phyloP scores from a whole-genome alignment of 2,888 invertebrate genomes.

The Thecophora atra region DNA sequence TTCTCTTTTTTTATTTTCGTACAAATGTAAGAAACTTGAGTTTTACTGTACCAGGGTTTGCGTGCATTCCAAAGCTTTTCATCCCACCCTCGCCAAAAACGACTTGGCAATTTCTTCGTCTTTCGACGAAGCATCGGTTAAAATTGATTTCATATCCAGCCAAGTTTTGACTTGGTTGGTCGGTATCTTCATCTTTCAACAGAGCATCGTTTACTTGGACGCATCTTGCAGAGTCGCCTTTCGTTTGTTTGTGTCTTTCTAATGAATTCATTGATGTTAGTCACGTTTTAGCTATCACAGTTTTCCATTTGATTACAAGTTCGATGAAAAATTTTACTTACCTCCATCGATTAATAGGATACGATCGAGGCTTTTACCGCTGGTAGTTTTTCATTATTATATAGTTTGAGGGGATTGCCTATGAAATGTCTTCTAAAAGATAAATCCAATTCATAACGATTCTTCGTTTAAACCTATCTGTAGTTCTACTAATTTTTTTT shows the following conservation, averaged over 20 bases:
- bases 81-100: background rate
- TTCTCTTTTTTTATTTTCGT: background rate
- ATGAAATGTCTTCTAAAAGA: too few relatives aligned
- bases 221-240: conserved; percentile 1
- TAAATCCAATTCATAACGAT: too few relatives aligned
- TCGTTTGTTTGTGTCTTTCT: conserved; percentile 17
- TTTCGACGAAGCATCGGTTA: background rate
- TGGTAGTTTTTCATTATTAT: background rate
- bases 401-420: too few relatives aligned
- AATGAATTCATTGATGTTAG: conserved; percentile 42
- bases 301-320: conserved; percentile 36
- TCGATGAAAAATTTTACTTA: conserved; percentile 14
- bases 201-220: background rate
- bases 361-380: background rate
- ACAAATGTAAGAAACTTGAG: background rate
- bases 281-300: conserved; percentile 48
- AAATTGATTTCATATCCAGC: background rate
- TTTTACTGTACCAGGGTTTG: conserved; percentile 6
- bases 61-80: conserved; percentile 7
- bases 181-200: background rate
- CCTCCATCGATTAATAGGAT: background rate
- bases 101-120: background rate
- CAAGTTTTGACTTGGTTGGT: conserved; percentile 8
- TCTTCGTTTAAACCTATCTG: background rate
- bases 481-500: too few relatives aligned